Percentiles rank a stretch among this genome's conserved stretches.
Evolutionary conservation across 2,797 vertebrate species (phyloP).

Genomic region (Notamacropus eugenii): DNA sequence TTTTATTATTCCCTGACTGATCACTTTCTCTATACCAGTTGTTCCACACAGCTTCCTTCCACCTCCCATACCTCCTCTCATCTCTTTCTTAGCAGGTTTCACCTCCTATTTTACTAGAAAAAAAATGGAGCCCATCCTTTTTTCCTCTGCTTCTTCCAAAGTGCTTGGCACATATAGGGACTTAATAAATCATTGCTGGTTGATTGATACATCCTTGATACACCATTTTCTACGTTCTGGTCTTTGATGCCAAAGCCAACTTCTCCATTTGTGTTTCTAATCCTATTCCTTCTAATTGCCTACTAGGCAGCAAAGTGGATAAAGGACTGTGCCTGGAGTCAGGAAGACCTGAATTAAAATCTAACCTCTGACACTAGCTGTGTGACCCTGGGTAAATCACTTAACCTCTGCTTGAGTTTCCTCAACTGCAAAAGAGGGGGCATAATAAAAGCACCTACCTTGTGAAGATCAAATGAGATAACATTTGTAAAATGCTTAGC

Average conservation of each 20-base stretch:
- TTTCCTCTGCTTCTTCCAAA: not conserved
- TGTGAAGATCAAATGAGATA: not conserved
- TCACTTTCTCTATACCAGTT: not conserved
- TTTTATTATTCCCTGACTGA: not conserved
- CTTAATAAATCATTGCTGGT: not conserved
- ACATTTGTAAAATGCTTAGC: not conserved
- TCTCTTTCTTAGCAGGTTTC: not conserved
- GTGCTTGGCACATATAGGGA: not conserved
- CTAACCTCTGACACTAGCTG: not conserved
- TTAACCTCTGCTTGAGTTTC: not conserved
- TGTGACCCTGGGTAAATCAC: not conserved
- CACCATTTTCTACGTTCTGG: not conserved
- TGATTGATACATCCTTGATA: not conserved
- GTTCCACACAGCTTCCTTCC: not conserved
- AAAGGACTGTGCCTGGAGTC: not conserved
- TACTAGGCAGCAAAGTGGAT: not conserved
- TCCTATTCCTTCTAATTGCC: not conserved
- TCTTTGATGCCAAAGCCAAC: not conserved
- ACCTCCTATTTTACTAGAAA: not conserved
- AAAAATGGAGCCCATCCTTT: not conserved
- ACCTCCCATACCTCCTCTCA: not conserved
- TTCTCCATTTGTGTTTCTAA: not conserved
- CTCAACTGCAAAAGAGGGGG: not conserved
- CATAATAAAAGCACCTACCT: not conserved
- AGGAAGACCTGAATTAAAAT: not conserved